phyloP scores from a whole-genome alignment of 1,140 invertebrate species.

The Dreissena rostriformis region DNA sequence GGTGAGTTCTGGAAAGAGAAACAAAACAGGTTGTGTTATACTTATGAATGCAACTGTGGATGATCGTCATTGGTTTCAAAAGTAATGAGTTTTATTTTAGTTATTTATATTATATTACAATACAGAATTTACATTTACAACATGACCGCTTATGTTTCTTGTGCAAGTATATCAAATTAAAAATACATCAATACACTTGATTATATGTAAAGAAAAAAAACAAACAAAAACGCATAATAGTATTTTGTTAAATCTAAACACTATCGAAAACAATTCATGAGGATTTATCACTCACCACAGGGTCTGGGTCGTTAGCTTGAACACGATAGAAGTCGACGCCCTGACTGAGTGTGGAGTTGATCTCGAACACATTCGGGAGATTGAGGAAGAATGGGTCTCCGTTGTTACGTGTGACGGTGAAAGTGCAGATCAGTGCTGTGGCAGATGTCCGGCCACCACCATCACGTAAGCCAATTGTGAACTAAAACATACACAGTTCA shows the following conservation, averaged over 20 bases:
- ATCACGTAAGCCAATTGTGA: slow-evolving; percentile 54
- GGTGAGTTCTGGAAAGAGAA: slow-evolving; percentile 53
- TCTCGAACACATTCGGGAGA: slow-evolving; percentile 48
- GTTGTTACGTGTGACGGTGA: slow-evolving; percentile 91
- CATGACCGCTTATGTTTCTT: too few species aligned
- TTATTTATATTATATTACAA: too few species aligned
- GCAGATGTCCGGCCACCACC: slow-evolving; percentile 45
- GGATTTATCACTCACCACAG: slow-evolving; percentile 57
- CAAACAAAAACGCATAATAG: too few species aligned
- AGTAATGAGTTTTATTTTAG: too few species aligned
- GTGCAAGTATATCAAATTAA: too few species aligned
- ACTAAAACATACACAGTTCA: slow-evolving; percentile 23
- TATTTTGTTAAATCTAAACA: too few species aligned
- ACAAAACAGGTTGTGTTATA: background rate
- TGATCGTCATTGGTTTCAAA: too few species aligned
- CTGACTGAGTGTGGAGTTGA: slow-evolving; percentile 57
- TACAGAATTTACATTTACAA: too few species aligned
- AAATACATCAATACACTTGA: too few species aligned
- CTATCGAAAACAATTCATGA: background rate
- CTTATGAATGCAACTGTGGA: background rate
- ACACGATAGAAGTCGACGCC: slow-evolving; percentile 47
- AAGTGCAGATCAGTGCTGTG: slow-evolving; percentile 82
- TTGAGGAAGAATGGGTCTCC: slow-evolving; percentile 87
- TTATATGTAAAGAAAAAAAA: too few species aligned
- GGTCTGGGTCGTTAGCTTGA: slow-evolving; percentile 59